Evolutionary conservation across 2,797 vertebrate species (phyloP).

Genomic region (Eidolon dupreanum): DNA sequence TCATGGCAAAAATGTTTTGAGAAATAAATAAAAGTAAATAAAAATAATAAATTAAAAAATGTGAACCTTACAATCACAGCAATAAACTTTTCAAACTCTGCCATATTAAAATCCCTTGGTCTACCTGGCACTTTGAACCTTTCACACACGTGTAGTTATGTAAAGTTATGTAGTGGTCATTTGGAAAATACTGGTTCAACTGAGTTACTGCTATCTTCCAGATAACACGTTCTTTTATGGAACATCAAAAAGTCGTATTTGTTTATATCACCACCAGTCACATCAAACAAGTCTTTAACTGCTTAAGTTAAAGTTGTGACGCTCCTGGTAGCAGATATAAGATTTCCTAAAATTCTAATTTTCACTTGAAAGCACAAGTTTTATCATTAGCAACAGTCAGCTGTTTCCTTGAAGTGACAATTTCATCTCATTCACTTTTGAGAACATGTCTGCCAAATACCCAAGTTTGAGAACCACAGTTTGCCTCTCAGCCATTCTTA

Average conservation of each 20-base stretch:
- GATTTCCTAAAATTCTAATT: conserved; percentile 47
- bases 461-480: background rate
- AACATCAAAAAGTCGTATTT: background rate
- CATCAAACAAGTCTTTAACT: background rate
- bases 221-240: background rate
- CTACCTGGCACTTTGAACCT: background rate
- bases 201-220: background rate
- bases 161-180: background rate
- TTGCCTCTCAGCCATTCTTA: background rate
- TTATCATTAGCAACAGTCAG: conserved; percentile 27
- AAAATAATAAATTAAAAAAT: background rate
- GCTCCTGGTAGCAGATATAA: background rate
- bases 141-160: background rate
- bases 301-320: background rate
- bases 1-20: background rate
- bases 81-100: background rate
- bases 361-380: conserved; percentile 36
- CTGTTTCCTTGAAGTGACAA: conserved; percentile 20
- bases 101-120: background rate
- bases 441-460: conserved; percentile 17
- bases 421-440: background rate
- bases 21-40: background rate
- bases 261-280: background rate
- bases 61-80: background rate
- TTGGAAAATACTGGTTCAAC: background rate